Base-by-base conservation (phyloP, 2,888 invertebrate species). In the Leistus spinibarbis region DNA sequence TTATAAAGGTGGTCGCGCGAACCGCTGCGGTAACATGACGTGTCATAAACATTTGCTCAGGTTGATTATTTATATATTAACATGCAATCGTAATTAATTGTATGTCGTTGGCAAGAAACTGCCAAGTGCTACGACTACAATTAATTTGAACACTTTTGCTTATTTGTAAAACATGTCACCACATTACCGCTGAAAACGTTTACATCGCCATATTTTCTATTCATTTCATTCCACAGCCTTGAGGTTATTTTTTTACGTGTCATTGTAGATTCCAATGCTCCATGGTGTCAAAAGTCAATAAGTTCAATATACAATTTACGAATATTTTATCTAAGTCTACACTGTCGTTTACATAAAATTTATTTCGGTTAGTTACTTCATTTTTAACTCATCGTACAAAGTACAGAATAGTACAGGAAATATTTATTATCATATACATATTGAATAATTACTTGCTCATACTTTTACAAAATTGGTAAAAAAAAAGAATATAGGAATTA, bases 71-170 rank as follows among this genome's bases (percentile, higher is more conserved):
- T 74, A 69, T 78, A 67, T 78, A 77, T 72, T 76, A 78, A 77
- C 73, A 79, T 78, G 67, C 67, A 60, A 57, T 79, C 78, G 67
- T 65, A 76, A 76, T 78, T 79, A 79, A 79, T 79, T 79, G 78
- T 71, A 70, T 78, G 78, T 78, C 78, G 76, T 53, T 24, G 62
- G 63, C 76, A 68, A 19, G 68, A 71, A 62, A 69, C 70, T 53
- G 54, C 54, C 20, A 71, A 71, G 63, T 63, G 16, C 3, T n/a
- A n/a, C n/a, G n/a, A n/a, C 40, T 40, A 40, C 40, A 40, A 40
- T 40, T 40, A 40, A 40, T 40, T 40, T 40, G 40, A 2, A 40
- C 40, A 40, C 13, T 40, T 40, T 40, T 40, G 40, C 40, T 40
- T 40, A 40, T 40, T 40, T 40, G 13, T 40, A 40, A 40, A 40